Base-by-base conservation (phyloP, 2,888 invertebrate species). In the Microdon myrmicae region DNA sequence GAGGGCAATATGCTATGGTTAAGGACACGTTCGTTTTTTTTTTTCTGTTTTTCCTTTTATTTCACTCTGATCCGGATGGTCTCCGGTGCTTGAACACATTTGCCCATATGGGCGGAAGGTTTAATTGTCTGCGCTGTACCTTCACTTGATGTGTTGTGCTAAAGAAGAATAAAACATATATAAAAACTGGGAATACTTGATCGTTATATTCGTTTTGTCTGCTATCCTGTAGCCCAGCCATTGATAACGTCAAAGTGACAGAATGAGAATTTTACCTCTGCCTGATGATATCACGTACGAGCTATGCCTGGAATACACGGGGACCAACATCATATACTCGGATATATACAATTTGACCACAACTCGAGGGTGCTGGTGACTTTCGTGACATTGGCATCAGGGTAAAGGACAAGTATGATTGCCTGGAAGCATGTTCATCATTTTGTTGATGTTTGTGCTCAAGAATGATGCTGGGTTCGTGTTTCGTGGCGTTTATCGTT, bases 181-280 rank as follows among this genome's bases (percentile, higher is more conserved):
- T 20, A 29, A 28, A 51, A 39, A 56, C 32, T 49, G 34, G 45
- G 9, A 49, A 13, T 16, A 31, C 39, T 60, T 43, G 31, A 55
- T 44, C n/a, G n/a, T n/a, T n/a, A n/a, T n/a, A n/a, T n/a, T n/a
- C n/a, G 9, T 23, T 26, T 26, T 25, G 34, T 8, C 29, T 12
- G 10, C 7, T 25, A 12, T 9, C 6, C 13, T 9, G 8, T 5
- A 16, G 13, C n/a, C n/a, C 12, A 41, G 22, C 10, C 68, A 59
- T 71, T 71, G 72, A 68, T 71, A 72, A 74, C 72, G 75, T 73
- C 75, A 74, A 74, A 74, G 72, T 74, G 73, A 74, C 72, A 73
- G 73, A 74, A 74, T 74, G 74, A 73, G 74, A 71, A 73, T 73
- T 74, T 74, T 58, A 58, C 64, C 58, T 58, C 47, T 58, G 12